Base-by-base conservation (phyloP, 2,797 vertebrate genomes). In the Tokudaia muenninki region DNA sequence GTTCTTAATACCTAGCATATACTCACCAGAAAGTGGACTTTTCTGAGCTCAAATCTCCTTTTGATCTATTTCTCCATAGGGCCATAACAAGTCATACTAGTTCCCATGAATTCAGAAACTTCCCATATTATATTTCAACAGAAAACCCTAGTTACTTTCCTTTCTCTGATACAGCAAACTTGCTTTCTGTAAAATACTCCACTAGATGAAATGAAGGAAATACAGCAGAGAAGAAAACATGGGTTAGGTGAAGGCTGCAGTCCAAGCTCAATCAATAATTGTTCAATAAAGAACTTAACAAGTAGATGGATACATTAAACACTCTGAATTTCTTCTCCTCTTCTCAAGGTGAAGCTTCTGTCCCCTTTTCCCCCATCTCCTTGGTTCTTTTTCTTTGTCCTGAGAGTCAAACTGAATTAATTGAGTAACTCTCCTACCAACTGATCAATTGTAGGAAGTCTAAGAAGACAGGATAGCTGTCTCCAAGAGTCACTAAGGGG, bases 181-280 rank as follows among this genome's bases (percentile, higher is more conserved):
- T 94, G 55, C 55, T 78, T 94, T 92, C 55, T 79, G n/a, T 74
- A 91, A 94, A 97, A 92, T 89, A 88, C 72, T 80, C n/a, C 22
- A 63, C 72, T 96, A 63, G 81, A 96, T 50, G 41, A 93, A 52
- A 57, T 37, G 17, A 87, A 78, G 91, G 50, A 88, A 79, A 86
- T 0, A 61, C 34, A 96, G 22, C 17, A 24, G 8, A 9, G 21
- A 37, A 83, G 74, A 88, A 80, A 61, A 63, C 17, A 57, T 14
- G 13, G 17, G 6, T 34, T 81, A 16, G 4, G 61, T 87, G 55
- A 67, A 59, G 31, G 21, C 41, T 86, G 44, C 3, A 29, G 19
- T 24, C 8, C 6, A 3, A 29, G 14, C 6, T 82, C 14, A 55
- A 13, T 94, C 52, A 70, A 24, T 31, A 70, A 55, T 31, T 59